Percentiles rank a stretch among this genome's conserved stretches.
phyloP scores from a whole-genome alignment of 2,888 invertebrate genomes.

The Dolomedes plantarius region DNA sequence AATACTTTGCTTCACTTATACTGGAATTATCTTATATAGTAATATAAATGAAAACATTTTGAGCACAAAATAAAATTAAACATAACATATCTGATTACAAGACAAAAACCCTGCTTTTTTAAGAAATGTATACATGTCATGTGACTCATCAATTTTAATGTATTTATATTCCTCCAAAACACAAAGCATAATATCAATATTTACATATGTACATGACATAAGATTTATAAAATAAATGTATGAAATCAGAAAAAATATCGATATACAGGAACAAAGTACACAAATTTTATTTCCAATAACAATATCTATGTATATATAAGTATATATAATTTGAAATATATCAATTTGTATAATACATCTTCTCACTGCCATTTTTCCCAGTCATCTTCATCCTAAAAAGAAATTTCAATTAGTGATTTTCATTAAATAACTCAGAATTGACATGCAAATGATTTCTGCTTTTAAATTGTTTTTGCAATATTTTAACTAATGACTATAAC shows the following conservation, averaged over 20 bases:
- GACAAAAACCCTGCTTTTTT: not conserved
- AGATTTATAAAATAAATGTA: not conserved
- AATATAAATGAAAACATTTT: too few species aligned
- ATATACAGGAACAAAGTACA: slow-evolving; percentile 38
- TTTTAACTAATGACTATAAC: too few species aligned
- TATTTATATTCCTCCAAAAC: not conserved
- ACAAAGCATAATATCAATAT: not conserved
- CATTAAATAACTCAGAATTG: too few species aligned
- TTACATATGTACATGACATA: not conserved
- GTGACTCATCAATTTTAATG: too few species aligned
- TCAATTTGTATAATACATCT: slow-evolving; percentile 28
- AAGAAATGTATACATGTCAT: not conserved
- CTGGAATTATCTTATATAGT: not conserved
- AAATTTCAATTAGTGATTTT: too few species aligned
- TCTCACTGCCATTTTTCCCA: slow-evolving; percentile 67
- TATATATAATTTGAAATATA: slow-evolving; percentile 40
- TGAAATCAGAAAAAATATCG: not conserved
- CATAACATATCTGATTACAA: not conserved
- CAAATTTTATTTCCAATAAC: slow-evolving; percentile 44
- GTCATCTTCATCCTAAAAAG: slow-evolving; percentile 61
- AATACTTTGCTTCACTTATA: not conserved
- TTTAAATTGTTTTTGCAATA: too few species aligned
- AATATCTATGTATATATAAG: slow-evolving; percentile 58
- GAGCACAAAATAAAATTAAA: not conserved
- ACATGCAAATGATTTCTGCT: too few species aligned